Evolutionary conservation across 2,797 vertebrate genomes (phyloP), one percentile per base, ranked within the genome.

Genomic region (Melanotaenia nigrans): DNA sequence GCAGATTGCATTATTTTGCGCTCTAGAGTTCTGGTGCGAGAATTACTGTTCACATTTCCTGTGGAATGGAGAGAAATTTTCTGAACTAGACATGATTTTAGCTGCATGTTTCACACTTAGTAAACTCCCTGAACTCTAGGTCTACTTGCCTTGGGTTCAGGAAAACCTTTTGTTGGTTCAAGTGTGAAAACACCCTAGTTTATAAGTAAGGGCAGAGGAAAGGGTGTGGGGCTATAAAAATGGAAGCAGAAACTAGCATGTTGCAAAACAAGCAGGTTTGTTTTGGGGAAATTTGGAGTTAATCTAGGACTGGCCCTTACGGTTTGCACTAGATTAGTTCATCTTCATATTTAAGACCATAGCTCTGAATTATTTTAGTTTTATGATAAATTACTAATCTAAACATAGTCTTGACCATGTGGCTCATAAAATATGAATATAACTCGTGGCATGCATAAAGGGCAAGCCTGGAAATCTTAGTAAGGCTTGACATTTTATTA

Each of bases 231-330:
- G 57, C 51, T 79, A 51, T 68, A 61, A 79, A 77, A 66, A 68
- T 71, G 57, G 61, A 72, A 81, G 82, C 71, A 77, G 77, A 81
- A 75, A 67, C 66, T 71, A 63, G 51, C 33, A 45, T 85, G 61
- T 51, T 76, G 38, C 68, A 75, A 74, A 77, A 60, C 59, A 63
- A 67, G 47, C 68, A 40, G 20, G 14, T 20, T 36, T 54, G 25
- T 82, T 85, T 85, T 68, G 71, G 51, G 9, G 61, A 77, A 30
- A 63, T 32, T 60, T 36, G 11, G 67, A 61, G 49, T 77, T 59
- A 22, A 65, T 76, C 25, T 33, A 18, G 7, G 54, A 40, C 33
- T 12, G 22, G 22, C 14, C 25, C 59, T 61, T 53, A 28, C 5
- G 10, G 16, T 32, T 56, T 30, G n/a, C 28, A 12, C 53, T 14